These are phyloP conservation scores for Pelosia muscerda DNA, from an alignment of 2,888 invertebrate species.

Conservation along the genomic window DNA sequence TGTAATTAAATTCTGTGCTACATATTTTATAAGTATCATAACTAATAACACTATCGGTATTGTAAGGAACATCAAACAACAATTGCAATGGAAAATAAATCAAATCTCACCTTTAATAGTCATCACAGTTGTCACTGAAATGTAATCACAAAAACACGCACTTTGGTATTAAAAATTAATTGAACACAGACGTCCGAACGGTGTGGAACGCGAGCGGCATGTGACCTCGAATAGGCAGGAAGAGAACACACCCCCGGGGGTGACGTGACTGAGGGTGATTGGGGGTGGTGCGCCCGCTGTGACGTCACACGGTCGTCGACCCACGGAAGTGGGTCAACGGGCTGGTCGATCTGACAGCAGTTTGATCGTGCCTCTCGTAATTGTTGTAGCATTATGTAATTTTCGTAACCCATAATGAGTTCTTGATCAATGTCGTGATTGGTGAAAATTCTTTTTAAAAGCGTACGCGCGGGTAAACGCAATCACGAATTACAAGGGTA, in stretches of 20 bases:
- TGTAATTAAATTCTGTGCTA: background rate
- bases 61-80: background rate
- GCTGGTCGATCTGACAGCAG: constrained; percentile 72
- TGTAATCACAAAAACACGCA: constrained; percentile 51
- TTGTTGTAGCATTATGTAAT: constrained; percentile 57
- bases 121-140: constrained; percentile 58
- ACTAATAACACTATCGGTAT: background rate
- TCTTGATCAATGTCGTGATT: background rate
- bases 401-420: constrained; percentile 35
- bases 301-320: constrained; percentile 85
- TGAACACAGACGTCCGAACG: constrained; percentile 65
- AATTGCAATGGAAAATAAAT: background rate
- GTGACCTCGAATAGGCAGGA: constrained; percentile 77
- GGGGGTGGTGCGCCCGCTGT: constrained; percentile 62
- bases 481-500: background rate
- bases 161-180: constrained; percentile 43
- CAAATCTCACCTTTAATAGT: constrained; percentile 75
- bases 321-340: constrained; percentile 80
- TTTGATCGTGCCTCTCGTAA: constrained; percentile 61
- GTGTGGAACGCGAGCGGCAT: constrained; percentile 67
- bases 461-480: background rate
- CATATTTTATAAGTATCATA: background rate
- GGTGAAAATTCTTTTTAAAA: background rate
- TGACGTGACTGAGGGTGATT: constrained; percentile 62
- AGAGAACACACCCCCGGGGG: constrained; percentile 76